Evolutionary conservation across 2,888 invertebrate species (phyloP).

Genomic region (Dione juno): DNA sequence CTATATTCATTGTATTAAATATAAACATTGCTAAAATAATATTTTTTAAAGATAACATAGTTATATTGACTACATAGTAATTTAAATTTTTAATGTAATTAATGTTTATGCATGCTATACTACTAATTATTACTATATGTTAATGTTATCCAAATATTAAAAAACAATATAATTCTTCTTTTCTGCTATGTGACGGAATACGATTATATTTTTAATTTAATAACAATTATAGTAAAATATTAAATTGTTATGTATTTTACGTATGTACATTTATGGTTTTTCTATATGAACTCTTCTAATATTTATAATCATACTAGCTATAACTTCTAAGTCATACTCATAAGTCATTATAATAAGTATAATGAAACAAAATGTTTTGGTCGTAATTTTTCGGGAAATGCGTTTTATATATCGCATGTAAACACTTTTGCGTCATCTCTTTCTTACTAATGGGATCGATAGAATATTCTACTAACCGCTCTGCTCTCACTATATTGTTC

Average conservation of each 20-base stretch:
- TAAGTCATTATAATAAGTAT: not conserved
- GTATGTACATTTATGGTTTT: not conserved
- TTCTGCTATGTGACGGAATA: not conserved
- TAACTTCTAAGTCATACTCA: no score
- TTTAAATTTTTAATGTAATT: no score
- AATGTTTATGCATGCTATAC: no score
- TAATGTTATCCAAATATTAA: no score
- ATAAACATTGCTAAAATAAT: no score
- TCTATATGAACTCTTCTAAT: not conserved
- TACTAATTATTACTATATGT: no score
- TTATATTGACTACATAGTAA: no score
- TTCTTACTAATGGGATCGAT: conserved; percentile 32
- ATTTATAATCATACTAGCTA: not conserved
- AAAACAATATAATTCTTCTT: not conserved
- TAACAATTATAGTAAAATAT: not conserved
- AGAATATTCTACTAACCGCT: conserved; percentile 7
- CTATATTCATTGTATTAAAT: no score
- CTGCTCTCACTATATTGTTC: not conserved
- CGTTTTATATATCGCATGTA: not conserved
- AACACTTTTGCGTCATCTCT: conserved; percentile 38
- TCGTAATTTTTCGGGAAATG: conserved; percentile 29
- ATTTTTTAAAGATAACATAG: no score
- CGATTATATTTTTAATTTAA: no score
- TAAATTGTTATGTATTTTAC: not conserved
- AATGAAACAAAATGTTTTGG: not conserved